phyloP scores from a whole-genome alignment of 2,888 invertebrate species.

The Drosophila nr. fundita region DNA sequence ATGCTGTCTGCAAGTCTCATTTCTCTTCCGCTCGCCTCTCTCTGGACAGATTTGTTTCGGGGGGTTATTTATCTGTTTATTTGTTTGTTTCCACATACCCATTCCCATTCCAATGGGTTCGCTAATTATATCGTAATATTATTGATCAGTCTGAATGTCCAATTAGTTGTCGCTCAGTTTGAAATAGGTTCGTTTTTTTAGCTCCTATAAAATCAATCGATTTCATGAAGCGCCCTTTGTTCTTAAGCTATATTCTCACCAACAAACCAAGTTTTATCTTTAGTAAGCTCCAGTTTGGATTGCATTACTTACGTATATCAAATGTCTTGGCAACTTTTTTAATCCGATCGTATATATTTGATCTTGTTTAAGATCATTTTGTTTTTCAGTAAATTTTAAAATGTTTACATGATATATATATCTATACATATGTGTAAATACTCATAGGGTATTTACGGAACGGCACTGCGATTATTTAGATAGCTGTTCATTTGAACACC shows the following conservation, averaged over 20 bases:
- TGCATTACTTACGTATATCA: not conserved
- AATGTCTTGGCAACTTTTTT: not conserved
- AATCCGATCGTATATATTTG: not conserved
- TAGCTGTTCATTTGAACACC: not conserved
- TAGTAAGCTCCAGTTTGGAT: not conserved
- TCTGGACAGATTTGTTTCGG: not conserved
- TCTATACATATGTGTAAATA: not conserved
- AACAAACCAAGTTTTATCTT: not conserved
- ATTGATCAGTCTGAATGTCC: not conserved
- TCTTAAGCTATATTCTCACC: not conserved
- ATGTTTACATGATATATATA: not conserved
- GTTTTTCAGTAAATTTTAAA: not conserved
- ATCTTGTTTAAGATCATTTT: not conserved
- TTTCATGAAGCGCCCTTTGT: not conserved
- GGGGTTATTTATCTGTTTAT: not conserved
- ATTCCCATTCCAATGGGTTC: not conserved
- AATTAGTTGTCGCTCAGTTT: not conserved
- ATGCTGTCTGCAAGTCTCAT: not conserved
- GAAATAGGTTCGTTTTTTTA: not conserved
- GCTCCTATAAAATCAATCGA: not conserved
- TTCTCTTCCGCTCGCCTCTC: not conserved
- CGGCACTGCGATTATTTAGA: not conserved
- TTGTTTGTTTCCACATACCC: not conserved
- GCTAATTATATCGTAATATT: not conserved
- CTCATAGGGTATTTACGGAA: conserved; percentile 1